Conservation (phyloP, 2,888 invertebrate genomes). For the Catocala fraxini region DNA sequence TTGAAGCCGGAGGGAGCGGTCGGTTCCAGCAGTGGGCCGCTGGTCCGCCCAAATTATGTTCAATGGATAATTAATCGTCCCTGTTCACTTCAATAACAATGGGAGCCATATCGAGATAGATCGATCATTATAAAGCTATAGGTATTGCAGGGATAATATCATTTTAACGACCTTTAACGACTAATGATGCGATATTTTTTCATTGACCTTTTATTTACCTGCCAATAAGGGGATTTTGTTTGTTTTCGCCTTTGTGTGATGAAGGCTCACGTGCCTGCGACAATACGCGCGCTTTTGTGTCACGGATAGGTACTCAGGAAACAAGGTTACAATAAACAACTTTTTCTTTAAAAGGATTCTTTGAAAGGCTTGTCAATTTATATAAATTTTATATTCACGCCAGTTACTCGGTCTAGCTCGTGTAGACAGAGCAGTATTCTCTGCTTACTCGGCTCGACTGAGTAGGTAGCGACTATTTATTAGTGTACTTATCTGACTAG, state of each 20-base stretch:
- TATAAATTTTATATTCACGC: too few relatives aligned
- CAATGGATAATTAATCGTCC: conserved; percentile 85
- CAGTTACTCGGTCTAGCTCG: too few relatives aligned
- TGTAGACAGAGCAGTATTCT: too few relatives aligned
- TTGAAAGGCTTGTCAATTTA: background rate
- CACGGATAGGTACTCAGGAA: background rate
- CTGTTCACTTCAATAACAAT: conserved; percentile 82
- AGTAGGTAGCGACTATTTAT: too few relatives aligned
- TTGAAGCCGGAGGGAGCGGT: conserved; percentile 67
- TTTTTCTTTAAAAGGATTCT: background rate
- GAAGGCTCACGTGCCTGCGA: conserved; percentile 27
- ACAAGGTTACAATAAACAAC: background rate
- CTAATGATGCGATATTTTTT: conserved; percentile 48
- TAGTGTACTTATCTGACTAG: too few relatives aligned
- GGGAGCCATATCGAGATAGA: conserved; percentile 67
- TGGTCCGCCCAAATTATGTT: conserved; percentile 85
- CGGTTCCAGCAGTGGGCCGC: conserved; percentile 67
- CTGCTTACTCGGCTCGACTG: too few relatives aligned
- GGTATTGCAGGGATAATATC: conserved; percentile 52
- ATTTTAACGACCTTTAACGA: conserved; percentile 49
- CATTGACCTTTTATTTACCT: conserved; percentile 45
- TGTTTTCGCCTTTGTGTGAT: conserved; percentile 38
- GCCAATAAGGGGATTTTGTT: conserved; percentile 32
- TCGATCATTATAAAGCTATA: conserved; percentile 71
- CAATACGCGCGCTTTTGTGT: conserved; percentile 11